Conservation (phyloP, 1,140 invertebrate genomes). For the Drosophila repleta region DNA sequence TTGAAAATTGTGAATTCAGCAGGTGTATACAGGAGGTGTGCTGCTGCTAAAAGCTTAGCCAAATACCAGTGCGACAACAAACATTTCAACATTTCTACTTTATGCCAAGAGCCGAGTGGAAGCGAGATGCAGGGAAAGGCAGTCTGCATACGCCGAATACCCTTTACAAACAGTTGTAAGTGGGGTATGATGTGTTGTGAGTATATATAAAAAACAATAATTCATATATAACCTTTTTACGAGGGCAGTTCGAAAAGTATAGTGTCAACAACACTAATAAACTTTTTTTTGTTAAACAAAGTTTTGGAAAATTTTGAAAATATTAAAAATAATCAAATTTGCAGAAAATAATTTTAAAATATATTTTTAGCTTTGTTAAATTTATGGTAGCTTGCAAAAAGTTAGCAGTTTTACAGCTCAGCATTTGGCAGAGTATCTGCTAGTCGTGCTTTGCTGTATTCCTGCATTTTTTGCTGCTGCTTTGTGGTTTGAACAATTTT, state of each 20-base stretch:
- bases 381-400: too few relatives aligned
- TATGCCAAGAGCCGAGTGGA: background rate
- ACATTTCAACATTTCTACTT: background rate
- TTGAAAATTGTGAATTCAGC: slow-evolving; percentile 1
- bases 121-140: background rate
- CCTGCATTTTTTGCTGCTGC: slow-evolving; percentile 35
- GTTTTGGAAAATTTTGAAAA: too few relatives aligned
- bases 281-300: too few relatives aligned
- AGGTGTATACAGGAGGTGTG: background rate
- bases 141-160: too few relatives aligned
- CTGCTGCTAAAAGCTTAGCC: background rate
- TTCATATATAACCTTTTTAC: background rate
- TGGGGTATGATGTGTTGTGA: too few relatives aligned
- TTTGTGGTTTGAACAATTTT: slow-evolving; percentile 45
- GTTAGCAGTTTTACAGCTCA: too few relatives aligned
- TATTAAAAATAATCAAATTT: too few relatives aligned
- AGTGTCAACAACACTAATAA: too few relatives aligned
- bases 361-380: too few relatives aligned
- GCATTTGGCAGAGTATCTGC: background rate
- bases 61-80: background rate
- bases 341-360: too few relatives aligned
- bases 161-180: too few relatives aligned
- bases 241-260: too few relatives aligned
- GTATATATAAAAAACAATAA: background rate
- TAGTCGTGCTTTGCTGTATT: background rate